A percentile compares a stretch with the other conserved stretches of the same genome.
These are phyloP conservation scores for Steinernema khuongi DNA, from an alignment of 1,140 invertebrate genomes.

Conservation along the genomic window DNA sequence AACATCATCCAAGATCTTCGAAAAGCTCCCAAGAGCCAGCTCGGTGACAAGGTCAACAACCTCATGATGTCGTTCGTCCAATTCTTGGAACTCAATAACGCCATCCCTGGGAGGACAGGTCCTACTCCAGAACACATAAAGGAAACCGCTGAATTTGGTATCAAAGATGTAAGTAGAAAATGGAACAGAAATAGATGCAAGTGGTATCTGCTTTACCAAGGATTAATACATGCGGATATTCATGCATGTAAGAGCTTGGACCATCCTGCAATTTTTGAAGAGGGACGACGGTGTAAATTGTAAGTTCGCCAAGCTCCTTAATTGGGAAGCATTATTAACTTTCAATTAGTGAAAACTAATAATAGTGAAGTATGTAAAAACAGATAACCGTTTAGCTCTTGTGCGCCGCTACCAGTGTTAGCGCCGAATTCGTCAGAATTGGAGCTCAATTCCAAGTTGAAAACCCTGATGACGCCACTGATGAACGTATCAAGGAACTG, in stretches of 20 bases:
- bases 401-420: background rate
- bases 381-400: background rate
- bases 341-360: too few species aligned
- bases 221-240: too few species aligned
- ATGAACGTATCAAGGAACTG: background rate
- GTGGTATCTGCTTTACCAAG: too few species aligned
- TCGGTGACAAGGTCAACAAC: background rate
- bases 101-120: background rate
- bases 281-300: too few species aligned
- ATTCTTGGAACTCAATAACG: conserved; percentile 2
- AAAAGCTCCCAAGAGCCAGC: background rate
- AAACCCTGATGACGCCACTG: background rate
- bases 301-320: too few species aligned
- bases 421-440: background rate
- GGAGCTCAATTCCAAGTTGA: background rate
- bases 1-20: background rate
- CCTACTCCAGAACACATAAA: conserved; percentile 8
- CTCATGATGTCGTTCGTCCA: background rate
- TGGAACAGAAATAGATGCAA: too few species aligned
- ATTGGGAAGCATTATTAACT: too few species aligned
- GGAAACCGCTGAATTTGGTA: background rate
- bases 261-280: too few species aligned
- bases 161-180: background rate
- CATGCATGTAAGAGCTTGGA: too few species aligned
- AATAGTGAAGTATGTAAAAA: too few species aligned